A percentile compares a stretch with the other conserved stretches of the same genome.
These are phyloP conservation scores for Macquaria australasica DNA, from an alignment of 2,113 vertebrate genomes.

Conservation along the genomic window DNA sequence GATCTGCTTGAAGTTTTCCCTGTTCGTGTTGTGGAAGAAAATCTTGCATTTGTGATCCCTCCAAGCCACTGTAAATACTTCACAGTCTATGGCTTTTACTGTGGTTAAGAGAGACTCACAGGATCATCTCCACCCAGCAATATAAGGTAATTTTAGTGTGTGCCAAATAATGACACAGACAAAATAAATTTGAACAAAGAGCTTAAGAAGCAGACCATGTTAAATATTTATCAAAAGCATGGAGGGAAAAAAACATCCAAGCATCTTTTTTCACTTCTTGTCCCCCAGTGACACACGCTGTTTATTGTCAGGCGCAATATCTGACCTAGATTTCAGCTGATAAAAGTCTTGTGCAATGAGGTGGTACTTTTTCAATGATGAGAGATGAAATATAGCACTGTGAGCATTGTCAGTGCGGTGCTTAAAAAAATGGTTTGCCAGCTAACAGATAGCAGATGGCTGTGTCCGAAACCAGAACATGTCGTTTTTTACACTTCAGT, in stretches of 20 bases:
- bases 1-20: conserved; percentile 37
- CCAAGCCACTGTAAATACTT: conserved; percentile 26
- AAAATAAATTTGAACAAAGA: conserved; percentile 50
- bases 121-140: conserved; percentile 20
- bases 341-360: conserved; percentile 29
- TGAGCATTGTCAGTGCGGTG: neutral
- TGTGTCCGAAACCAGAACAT: neutral
- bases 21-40: conserved; percentile 7
- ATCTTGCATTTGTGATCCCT: conserved; percentile 1
- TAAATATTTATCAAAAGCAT: conserved; percentile 74
- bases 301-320: conserved; percentile 43
- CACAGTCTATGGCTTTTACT: conserved; percentile 35
- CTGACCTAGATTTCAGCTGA: conserved; percentile 65
- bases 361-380: neutral
- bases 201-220: conserved; percentile 40
- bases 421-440: neutral
- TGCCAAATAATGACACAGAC: conserved; percentile 71
- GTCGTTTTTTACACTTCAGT: neutral
- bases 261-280: conserved; percentile 52
- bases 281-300: conserved; percentile 30
- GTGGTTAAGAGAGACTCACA: conserved; percentile 19
- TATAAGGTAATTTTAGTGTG: conserved; percentile 32
- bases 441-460: neutral
- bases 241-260: conserved; percentile 40
- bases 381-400: conserved; percentile 1